A percentile compares a stretch with the other conserved stretches of the same genome.
These are phyloP conservation scores for Porites australiensis DNA, from an alignment of 64 coral and sea anemone species.

Conservation along the genomic window DNA sequence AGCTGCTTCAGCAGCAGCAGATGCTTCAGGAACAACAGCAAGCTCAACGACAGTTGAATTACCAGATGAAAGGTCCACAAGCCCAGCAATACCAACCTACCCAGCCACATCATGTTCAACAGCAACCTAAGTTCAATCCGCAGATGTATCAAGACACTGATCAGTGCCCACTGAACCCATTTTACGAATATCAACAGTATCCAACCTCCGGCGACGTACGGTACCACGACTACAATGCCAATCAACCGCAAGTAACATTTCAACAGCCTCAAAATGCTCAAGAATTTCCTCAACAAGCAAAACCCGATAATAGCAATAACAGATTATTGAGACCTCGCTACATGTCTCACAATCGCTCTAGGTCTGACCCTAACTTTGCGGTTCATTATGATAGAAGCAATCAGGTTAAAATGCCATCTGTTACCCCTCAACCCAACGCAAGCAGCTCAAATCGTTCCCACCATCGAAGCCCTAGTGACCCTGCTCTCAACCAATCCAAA, in stretches of 20 bases:
- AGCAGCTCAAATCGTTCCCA: slow-evolving; percentile 10
- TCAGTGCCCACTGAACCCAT: slow-evolving; percentile 50
- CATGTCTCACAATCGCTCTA: slow-evolving; percentile 59
- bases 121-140: neutral
- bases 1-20: slow-evolving; percentile 29
- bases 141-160: slow-evolving; percentile 25
- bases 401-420: neutral
- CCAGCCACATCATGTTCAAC: slow-evolving; percentile 9
- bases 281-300: neutral
- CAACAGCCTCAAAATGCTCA: neutral
- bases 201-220: neutral
- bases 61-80: neutral
- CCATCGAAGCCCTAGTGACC: slow-evolving; percentile 75
- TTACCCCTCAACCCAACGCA: neutral
- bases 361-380: slow-evolving; percentile 65
- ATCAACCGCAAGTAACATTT: neutral
- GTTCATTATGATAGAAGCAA: neutral
- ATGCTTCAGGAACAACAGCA: slow-evolving; percentile 5
- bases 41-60: slow-evolving; percentile 31
- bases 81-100: neutral
- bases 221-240: neutral
- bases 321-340: slow-evolving; percentile 42
- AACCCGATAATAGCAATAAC: slow-evolving; percentile 25
- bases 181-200: slow-evolving; percentile 24
- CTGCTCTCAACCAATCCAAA: slow-evolving; percentile 23